These are phyloP conservation scores for Rutpela maculata DNA, from an alignment of 2,888 invertebrate genomes.

Conservation along the genomic window DNA sequence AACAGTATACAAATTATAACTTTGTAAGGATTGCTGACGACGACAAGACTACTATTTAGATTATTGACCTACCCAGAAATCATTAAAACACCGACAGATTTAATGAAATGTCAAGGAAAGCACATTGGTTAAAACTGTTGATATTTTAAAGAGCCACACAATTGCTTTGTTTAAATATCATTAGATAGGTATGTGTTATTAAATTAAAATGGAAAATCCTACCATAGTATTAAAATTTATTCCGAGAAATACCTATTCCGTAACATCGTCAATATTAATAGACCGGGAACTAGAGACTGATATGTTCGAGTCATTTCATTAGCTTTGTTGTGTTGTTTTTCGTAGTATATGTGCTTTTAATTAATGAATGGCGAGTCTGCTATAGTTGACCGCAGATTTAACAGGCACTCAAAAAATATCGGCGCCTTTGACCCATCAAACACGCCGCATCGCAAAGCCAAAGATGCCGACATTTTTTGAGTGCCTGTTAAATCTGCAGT, in stretches of 20 bases:
- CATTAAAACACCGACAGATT: conserved; percentile 5
- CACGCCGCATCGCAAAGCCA: too few species aligned
- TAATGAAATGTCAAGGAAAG: conserved; percentile 23
- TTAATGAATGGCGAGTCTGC: too few species aligned
- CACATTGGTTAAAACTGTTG: conserved; percentile 1
- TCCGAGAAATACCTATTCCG: neutral
- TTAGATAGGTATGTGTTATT: neutral
- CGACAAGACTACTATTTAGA: conserved; percentile 10
- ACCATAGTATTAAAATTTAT: neutral
- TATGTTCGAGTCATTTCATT: too few species aligned
- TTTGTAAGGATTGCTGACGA: conserved; percentile 17
- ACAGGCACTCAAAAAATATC: too few species aligned
- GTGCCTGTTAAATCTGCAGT: too few species aligned
- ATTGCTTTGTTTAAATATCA: conserved; percentile 9
- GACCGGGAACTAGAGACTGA: too few species aligned
- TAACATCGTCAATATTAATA: too few species aligned
- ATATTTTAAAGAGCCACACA: neutral
- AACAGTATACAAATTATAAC: conserved; percentile 3
- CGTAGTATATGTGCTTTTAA: too few species aligned
- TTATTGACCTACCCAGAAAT: conserved; percentile 24
- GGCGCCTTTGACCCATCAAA: too few species aligned
- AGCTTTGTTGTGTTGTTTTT: too few species aligned
- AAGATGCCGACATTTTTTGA: too few species aligned
- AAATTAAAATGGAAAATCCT: conserved; percentile 1
- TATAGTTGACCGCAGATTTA: too few species aligned